A percentile compares a stretch with the other conserved stretches of the same genome.
Evolutionary conservation across 2,797 vertebrate genomes (phyloP).

Genomic region (Enteromius afrohamiltoni): DNA sequence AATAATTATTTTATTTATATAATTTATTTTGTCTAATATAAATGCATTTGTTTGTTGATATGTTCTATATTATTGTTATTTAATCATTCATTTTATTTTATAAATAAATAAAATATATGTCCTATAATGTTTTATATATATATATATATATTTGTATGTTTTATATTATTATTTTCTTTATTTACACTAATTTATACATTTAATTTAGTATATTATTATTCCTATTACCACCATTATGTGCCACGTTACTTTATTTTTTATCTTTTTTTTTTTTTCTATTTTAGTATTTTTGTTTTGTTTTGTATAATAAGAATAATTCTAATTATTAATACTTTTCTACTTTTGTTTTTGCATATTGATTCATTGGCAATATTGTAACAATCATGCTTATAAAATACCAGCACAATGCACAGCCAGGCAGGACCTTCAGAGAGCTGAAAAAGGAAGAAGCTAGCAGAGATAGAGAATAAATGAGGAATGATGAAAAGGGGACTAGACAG

Average conservation of each 20-base stretch:
- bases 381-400: not conserved
- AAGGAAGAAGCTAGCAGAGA: conserved; percentile 20
- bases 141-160: not conserved
- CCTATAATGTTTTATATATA: not conserved
- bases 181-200: not conserved
- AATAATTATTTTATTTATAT: too few species aligned
- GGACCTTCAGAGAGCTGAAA: conserved; percentile 25
- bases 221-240: not conserved
- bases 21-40: not conserved
- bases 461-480: conserved; percentile 14
- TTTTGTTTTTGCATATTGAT: conserved; percentile 10
- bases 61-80: not conserved
- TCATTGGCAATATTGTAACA: not conserved
- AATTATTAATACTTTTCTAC: not conserved
- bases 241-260: not conserved
- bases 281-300: not conserved
- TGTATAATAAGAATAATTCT: not conserved
- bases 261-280: not conserved
- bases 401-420: conserved; percentile 38
- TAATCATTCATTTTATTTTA: not conserved
- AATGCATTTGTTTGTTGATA: not conserved
- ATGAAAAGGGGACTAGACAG: conserved; percentile 21
- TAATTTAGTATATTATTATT: not conserved
- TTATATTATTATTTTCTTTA: not conserved
- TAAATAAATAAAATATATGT: not conserved